Conservation (phyloP, 2,113 vertebrate genomes). For the Orientallactaga bullata region DNA sequence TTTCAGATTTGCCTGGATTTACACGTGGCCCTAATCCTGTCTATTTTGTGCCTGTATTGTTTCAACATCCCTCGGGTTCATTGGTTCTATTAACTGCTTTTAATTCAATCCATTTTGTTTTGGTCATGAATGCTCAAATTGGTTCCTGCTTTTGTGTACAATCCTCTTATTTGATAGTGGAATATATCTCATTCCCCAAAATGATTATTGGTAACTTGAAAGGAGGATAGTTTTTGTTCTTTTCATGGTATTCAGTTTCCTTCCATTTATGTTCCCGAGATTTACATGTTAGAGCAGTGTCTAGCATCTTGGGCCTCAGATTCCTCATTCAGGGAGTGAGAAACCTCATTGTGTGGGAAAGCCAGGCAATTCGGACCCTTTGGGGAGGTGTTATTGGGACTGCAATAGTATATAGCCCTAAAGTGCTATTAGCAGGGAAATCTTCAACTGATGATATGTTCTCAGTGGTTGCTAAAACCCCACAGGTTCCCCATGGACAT, state of each 20-base stretch:
- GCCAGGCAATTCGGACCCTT: not conserved
- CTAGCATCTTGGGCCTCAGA: slow-evolving; percentile 28
- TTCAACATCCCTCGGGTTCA: slow-evolving; percentile 59
- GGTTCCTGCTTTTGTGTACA: slow-evolving; percentile 47
- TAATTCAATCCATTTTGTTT: slow-evolving; percentile 61
- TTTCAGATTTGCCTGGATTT: slow-evolving; percentile 69
- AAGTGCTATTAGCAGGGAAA: not conserved
- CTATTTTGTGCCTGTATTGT: slow-evolving; percentile 47
- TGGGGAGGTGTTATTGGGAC: slow-evolving; percentile 2
- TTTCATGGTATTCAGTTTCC: slow-evolving; percentile 45
- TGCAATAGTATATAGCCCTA: not conserved
- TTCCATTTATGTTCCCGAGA: slow-evolving; percentile 27
- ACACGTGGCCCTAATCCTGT: slow-evolving; percentile 10
- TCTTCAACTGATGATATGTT: not conserved
- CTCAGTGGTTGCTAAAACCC: not conserved
- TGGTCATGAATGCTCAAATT: slow-evolving; percentile 68
- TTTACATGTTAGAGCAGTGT: slow-evolving; percentile 18
- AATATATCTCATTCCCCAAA: slow-evolving; percentile 46
- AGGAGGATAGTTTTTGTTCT: slow-evolving; percentile 35
- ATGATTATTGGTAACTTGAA: slow-evolving; percentile 45
- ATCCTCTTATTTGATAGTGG: slow-evolving; percentile 53
- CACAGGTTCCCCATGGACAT: not conserved
- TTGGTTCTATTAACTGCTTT: slow-evolving; percentile 64
- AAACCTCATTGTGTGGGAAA: not conserved
- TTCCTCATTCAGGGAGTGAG: not conserved